A percentile compares a stretch with the other conserved stretches of the same genome.
phyloP scores from a whole-genome alignment of 2,113 vertebrate genomes.

The Actinemys pallida region DNA sequence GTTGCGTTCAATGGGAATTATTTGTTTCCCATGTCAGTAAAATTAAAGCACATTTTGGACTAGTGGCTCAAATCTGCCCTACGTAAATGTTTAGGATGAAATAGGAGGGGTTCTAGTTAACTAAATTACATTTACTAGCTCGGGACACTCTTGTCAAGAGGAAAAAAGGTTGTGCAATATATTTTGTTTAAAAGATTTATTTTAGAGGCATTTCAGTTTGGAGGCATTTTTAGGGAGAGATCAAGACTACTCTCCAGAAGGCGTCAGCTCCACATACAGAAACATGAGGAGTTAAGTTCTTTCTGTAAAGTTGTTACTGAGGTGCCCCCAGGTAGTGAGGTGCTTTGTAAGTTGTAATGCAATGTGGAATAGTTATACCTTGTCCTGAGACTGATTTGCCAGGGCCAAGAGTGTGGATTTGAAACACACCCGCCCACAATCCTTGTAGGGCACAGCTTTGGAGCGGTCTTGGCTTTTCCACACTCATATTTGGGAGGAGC shows the following conservation, averaged over 20 bases:
- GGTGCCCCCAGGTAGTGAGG: not conserved
- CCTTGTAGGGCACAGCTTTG: conserved; percentile 88
- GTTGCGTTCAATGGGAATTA: not conserved
- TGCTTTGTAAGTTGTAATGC: not conserved
- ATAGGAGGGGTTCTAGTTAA: not conserved
- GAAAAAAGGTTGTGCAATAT: not conserved
- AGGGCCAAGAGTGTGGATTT: conserved; percentile 92
- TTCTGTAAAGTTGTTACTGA: not conserved
- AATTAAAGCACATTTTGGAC: not conserved
- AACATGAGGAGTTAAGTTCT: not conserved
- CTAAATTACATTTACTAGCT: not conserved
- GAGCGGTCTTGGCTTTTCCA: conserved; percentile 83
- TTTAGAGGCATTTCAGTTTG: not conserved
- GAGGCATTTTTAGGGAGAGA: not conserved
- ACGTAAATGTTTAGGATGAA: not conserved
- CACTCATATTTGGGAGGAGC: conserved; percentile 78
- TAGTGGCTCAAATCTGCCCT: not conserved
- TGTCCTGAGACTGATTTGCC: conserved; percentile 94
- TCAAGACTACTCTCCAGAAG: not conserved
- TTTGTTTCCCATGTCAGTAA: not conserved
- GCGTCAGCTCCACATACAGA: not conserved
- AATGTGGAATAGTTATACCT: conserved; percentile 69
- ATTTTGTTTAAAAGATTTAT: not conserved
- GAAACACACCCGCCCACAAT: conserved; percentile 94
- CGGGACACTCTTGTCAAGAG: not conserved